Evolutionary conservation across 2,113 vertebrate species (phyloP).

Genomic region (Saccopteryx leptura): DNA sequence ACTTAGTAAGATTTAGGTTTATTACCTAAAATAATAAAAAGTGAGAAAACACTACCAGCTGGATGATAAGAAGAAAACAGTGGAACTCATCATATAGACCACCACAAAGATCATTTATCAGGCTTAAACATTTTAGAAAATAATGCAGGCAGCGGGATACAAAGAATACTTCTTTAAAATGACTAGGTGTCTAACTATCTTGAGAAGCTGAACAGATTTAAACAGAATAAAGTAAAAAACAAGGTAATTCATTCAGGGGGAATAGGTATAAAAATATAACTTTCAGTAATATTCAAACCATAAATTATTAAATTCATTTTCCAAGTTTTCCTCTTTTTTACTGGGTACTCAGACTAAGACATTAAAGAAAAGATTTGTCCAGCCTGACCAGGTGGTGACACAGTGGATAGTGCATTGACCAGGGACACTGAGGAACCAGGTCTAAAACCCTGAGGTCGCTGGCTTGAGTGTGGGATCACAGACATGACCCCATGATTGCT

Average conservation of each 20-base stretch:
- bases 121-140: conserved; percentile 44
- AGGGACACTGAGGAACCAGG: too few species aligned
- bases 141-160: not conserved
- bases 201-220: conserved; percentile 37
- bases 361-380: not conserved
- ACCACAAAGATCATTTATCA: conserved; percentile 11
- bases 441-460: too few species aligned
- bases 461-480: too few species aligned
- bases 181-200: not conserved
- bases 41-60: not conserved
- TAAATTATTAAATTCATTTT: conserved; percentile 33
- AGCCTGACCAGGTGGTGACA: not conserved
- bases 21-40: conserved; percentile 41
- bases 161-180: conserved; percentile 45
- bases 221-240: conserved; percentile 16
- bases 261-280: conserved; percentile 26
- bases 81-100: not conserved
- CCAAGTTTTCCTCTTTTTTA: conserved; percentile 33
- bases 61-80: not conserved
- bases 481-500: too few species aligned
- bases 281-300: conserved; percentile 22
- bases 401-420: too few species aligned
- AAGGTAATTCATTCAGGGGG: not conserved
- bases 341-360: not conserved
- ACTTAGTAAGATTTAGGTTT: conserved; percentile 2